Percentiles rank a stretch among this genome's conserved stretches.
Evolutionary conservation across 2,113 vertebrate species (phyloP).

Genomic region (Elephantulus edwardii): DNA sequence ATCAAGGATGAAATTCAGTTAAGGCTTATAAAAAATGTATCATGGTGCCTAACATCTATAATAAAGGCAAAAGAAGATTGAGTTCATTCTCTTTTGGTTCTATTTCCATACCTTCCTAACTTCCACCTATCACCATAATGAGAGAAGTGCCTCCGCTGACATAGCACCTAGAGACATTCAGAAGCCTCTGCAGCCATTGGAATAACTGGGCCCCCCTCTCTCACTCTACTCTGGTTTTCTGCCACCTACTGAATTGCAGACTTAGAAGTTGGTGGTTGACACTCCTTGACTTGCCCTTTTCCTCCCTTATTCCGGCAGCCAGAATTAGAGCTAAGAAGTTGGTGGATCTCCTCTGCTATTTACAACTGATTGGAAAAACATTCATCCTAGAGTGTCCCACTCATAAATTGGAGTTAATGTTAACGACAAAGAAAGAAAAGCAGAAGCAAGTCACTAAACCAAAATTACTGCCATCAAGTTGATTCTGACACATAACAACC

Average conservation of each 20-base stretch:
- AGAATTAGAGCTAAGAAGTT: not conserved
- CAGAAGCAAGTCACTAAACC: not conserved
- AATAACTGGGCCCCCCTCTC: not conserved
- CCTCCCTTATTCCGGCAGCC: not conserved
- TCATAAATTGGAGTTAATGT: constrained; percentile 18
- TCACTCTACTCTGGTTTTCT: not conserved
- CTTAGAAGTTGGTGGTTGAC: constrained; percentile 9
- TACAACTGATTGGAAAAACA: constrained; percentile 55
- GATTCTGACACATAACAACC: no score
- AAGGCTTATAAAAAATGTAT: not conserved
- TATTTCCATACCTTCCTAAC: no score
- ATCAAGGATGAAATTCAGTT: not conserved
- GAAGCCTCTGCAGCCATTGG: not conserved
- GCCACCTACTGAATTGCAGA: not conserved
- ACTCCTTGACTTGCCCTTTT: not conserved
- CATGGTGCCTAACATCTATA: not conserved
- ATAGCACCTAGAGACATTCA: no score
- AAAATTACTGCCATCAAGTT: no score
- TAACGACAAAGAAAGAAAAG: constrained; percentile 9
- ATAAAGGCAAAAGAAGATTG: not conserved
- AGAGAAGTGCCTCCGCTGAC: not conserved
- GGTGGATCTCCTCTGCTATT: constrained; percentile 15
- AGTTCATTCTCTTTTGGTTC: not conserved
- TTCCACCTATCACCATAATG: not conserved
- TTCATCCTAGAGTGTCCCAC: not conserved